Conservation (phyloP, 2,797 vertebrate species). For the Halcyon smyrnensis region DNA sequence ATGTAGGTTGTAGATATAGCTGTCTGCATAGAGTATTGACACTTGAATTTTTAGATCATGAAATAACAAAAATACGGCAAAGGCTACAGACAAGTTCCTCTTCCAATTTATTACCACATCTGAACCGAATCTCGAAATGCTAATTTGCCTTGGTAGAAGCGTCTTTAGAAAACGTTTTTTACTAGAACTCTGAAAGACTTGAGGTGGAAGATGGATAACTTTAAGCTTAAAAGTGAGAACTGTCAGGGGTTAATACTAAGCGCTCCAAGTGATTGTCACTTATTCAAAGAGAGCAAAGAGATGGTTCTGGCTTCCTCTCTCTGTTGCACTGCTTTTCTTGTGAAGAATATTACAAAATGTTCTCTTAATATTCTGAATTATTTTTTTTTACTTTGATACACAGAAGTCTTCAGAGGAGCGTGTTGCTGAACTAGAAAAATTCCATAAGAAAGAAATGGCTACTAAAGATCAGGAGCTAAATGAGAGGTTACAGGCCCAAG, state of each 20-base stretch:
- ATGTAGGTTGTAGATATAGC: not conserved
- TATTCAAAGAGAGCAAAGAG: not conserved
- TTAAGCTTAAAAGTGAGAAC: not conserved
- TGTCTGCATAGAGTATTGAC: not conserved
- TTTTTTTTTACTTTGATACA: constrained; percentile 26
- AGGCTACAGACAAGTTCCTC: not conserved
- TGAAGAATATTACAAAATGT: not conserved
- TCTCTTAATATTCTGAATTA: not conserved
- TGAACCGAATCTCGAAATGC: not conserved
- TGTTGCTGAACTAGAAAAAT: constrained; percentile 84
- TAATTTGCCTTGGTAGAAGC: not conserved
- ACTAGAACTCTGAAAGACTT: not conserved
- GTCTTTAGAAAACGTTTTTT: not conserved
- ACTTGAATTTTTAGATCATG: not conserved
- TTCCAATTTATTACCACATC: not conserved
- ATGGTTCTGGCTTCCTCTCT: not conserved
- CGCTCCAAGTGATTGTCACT: not conserved
- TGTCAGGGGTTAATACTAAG: not conserved
- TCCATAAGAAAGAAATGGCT: constrained; percentile 85
- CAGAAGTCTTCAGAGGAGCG: constrained; percentile 91
- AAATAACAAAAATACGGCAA: not conserved
- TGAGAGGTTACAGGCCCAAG: constrained; percentile 71
- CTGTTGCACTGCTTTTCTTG: not conserved
- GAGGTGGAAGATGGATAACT: not conserved
- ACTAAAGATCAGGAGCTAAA: constrained; percentile 86